Evolutionary conservation across 2,888 invertebrate species (phyloP).

Genomic region (Acronicta psi): DNA sequence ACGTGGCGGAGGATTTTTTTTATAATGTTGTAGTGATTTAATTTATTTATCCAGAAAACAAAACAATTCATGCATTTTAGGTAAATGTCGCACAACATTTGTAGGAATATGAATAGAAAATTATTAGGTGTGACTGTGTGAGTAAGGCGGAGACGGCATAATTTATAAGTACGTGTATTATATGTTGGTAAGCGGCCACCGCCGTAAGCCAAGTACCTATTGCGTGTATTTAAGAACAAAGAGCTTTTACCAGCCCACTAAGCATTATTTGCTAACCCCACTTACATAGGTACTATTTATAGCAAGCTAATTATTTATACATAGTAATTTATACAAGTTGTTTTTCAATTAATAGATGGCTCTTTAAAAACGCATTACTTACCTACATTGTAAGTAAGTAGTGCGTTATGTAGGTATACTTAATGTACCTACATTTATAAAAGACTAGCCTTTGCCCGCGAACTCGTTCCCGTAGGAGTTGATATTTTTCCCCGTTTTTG

Average conservation of each 20-base stretch:
- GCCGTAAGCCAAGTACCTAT: constrained; percentile 58
- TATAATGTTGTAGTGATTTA: no score
- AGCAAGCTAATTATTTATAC: constrained; percentile 20
- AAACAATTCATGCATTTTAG: no score
- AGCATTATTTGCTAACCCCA: constrained; percentile 51
- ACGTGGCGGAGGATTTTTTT: no score
- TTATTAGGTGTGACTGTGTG: constrained; percentile 18
- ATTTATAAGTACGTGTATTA: constrained; percentile 63
- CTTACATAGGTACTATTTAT: constrained; percentile 48
- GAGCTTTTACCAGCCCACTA: constrained; percentile 56
- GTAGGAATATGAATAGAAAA: constrained; percentile 33
- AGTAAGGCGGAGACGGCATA: constrained; percentile 63
- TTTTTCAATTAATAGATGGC: no score
- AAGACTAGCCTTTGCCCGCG: no score
- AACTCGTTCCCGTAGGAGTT: no score
- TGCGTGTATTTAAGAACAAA: constrained; percentile 76
- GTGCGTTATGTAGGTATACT: no score
- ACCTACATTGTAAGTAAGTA: no score
- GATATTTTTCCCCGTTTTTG: no score
- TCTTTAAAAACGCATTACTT: no score
- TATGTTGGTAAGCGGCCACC: constrained; percentile 46
- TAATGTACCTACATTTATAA: no score
- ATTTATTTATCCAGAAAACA: no score
- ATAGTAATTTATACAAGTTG: background rate
- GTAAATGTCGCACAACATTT: constrained; percentile 2